Conservation (phyloP, 92 coral and sea anemone genomes). For the Parazoanthus swiftii region DNA sequence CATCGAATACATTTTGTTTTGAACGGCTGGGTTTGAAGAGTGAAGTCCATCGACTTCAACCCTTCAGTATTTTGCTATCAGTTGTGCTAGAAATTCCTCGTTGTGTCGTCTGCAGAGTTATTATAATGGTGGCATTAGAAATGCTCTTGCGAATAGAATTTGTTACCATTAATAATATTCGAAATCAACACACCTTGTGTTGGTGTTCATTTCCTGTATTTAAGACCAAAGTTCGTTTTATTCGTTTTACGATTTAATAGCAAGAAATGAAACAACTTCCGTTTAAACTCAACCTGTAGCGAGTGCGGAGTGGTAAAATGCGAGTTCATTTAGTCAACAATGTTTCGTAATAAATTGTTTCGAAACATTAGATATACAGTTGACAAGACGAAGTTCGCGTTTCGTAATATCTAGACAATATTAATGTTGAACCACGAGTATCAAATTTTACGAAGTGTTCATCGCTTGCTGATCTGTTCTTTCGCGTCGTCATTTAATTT, state of each 20-base stretch:
- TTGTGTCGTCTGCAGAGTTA: not conserved
- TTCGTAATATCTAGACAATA: slow-evolving; percentile 24
- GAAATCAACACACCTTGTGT: slow-evolving; percentile 13
- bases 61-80: slow-evolving; percentile 35
- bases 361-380: slow-evolving; percentile 10
- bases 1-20: slow-evolving; percentile 29
- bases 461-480: not conserved
- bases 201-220: slow-evolving; percentile 27
- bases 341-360: slow-evolving; percentile 34
- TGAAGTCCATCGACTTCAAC: slow-evolving; percentile 11
- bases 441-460: not conserved
- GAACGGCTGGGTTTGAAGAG: slow-evolving; percentile 28
- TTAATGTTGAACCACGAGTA: not conserved
- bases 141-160: not conserved
- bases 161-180: not conserved
- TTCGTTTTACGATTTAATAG: not conserved
- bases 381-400: not conserved
- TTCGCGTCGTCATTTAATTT: not conserved
- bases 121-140: not conserved
- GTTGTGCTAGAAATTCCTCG: not conserved
- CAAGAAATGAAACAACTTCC: not conserved
- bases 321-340: not conserved
- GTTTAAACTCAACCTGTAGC: not conserved
- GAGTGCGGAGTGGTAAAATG: not conserved
- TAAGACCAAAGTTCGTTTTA: not conserved